phyloP scores from a whole-genome alignment of 2,113 vertebrate genomes.

The Tetrao urogallus region DNA sequence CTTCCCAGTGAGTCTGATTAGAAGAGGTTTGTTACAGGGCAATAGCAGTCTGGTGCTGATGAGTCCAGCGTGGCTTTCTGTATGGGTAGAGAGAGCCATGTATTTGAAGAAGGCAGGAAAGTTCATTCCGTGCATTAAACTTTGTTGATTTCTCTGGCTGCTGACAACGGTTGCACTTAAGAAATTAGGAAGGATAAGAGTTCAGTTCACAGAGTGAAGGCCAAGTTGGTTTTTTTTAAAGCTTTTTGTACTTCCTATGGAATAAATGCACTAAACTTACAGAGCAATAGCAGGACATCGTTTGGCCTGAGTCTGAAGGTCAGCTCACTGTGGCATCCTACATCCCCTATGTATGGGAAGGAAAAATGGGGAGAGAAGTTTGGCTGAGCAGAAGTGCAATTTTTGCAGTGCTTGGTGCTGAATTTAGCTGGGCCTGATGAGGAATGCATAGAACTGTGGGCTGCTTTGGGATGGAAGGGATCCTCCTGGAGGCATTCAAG shows the following conservation, averaged over 20 bases:
- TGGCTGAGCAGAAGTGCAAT: background rate
- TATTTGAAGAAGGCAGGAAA: background rate
- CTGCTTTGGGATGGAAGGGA: background rate
- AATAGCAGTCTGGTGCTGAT: background rate
- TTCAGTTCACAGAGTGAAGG: background rate
- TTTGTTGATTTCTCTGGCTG: background rate
- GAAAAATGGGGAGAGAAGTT: background rate
- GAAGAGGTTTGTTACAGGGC: background rate
- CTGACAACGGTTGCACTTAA: background rate
- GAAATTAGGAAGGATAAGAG: background rate
- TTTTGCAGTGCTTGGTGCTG: background rate
- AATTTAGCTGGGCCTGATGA: background rate
- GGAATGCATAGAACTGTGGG: background rate
- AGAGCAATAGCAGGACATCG: background rate
- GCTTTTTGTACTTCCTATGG: background rate
- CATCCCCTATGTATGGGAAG: background rate
- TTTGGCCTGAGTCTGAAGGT: background rate
- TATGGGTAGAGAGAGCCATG: accelerated
- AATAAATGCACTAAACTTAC: background rate
- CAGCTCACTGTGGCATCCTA: background rate
- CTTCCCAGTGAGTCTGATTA: background rate
- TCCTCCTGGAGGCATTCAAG: no score
- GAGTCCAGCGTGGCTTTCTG: background rate
- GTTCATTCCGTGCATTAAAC: background rate
- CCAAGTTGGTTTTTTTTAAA: background rate